Conservation (phyloP, 2,797 vertebrate species). For the Sebastes diploproa region DNA sequence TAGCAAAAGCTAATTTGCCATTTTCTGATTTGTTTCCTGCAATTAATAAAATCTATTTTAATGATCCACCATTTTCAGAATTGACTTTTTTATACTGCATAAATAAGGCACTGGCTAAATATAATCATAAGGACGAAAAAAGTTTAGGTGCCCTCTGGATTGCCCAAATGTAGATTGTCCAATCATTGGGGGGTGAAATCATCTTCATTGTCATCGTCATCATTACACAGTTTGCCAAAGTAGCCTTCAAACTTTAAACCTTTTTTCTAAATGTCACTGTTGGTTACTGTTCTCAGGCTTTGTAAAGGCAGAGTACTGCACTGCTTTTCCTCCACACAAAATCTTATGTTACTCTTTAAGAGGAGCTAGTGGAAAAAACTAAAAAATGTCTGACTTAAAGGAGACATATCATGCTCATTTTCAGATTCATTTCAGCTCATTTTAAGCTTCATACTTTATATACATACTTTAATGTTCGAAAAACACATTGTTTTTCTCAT, state of each 20-base stretch:
- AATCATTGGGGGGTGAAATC: neutral
- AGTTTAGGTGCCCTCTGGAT: neutral
- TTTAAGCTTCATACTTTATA: no score
- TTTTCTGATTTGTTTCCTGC: neutral
- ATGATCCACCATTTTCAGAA: neutral
- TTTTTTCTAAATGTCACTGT: neutral
- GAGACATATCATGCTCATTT: no score
- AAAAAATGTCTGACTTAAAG: constrained; percentile 8
- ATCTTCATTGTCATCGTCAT: neutral
- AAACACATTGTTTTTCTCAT: no score
- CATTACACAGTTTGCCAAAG: neutral
- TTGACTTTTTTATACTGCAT: neutral
- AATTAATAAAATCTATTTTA: neutral
- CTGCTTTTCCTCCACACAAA: neutral
- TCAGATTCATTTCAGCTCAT: no score
- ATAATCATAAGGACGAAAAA: neutral
- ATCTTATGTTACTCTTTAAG: neutral
- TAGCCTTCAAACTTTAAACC: neutral
- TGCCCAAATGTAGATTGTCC: neutral
- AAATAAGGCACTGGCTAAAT: neutral
- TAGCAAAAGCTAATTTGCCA: neutral
- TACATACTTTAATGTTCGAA: no score
- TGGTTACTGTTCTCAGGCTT: neutral
- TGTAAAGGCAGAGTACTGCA: neutral
- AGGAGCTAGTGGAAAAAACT: constrained; percentile 6